Base-by-base conservation (phyloP, 2,113 vertebrate genomes). In the Melanerpes aurifrons region DNA sequence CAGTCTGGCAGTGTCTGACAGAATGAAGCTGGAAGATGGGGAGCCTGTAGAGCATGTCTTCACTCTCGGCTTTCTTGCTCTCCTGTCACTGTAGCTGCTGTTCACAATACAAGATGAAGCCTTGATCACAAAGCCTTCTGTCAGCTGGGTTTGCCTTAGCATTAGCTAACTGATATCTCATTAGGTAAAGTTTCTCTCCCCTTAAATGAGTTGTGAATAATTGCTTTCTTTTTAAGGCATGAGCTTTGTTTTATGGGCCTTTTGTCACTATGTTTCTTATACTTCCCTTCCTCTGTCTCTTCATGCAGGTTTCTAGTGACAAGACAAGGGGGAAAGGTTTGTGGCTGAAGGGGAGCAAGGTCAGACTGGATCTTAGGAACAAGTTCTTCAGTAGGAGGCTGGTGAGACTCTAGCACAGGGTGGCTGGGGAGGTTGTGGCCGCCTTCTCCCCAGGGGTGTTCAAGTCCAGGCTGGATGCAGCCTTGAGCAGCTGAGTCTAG, bases 1-100 rank as follows among this genome's bases (percentile, higher is more conserved):
- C 63, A 94, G 80, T 81, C 62, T 94, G 89, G 45, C 71, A 95
- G 72, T 81, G 80, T 48, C 79, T 96, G 94, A 86, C 84, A 94
- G 93, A 87, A 91, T 43, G 58, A 93, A 91, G 31, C 81, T 90
- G 59, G 69, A 88, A 92, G 95, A 86, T 88, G 80, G 76, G 85
- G 80, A 53, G 45, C 54, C 84, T 80, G 48, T 66, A 78, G 66
- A 85, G 79, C 32, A 72, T 20, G 28, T 87, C 94, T 95, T 96
- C 63, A 40, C 63, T 92, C 35, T 80, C 28, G 45, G 56, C 86
- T 91, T 94, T 92, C 67, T 77, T 71, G 29, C 21, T 74, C 4
- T 85, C 17, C 74, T 85, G 48, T 75, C 18, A 4, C 31, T 77
- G 16, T 16, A 71, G 5, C 56, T 80, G 43, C 16, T 84, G n/a